phyloP scores from a whole-genome alignment of 2,888 invertebrate genomes.

The Acutogordius australiensis region DNA sequence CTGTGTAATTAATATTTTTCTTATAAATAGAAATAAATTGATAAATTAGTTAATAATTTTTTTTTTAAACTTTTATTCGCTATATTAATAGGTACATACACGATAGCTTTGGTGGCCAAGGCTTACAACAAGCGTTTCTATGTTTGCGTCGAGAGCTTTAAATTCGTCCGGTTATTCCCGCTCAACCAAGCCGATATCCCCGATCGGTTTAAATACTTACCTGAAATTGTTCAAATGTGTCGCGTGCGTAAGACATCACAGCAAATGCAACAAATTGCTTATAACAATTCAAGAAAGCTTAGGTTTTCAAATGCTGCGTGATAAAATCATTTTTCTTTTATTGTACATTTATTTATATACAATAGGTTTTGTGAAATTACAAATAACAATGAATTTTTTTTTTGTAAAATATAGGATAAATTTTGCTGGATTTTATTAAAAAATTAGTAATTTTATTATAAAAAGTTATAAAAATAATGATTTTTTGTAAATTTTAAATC shows the following conservation, averaged over 20 bases:
- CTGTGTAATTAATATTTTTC: constrained; percentile 6
- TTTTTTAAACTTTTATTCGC: not conserved
- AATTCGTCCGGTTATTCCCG: constrained; percentile 71
- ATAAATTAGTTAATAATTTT: not conserved
- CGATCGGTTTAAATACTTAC: constrained; percentile 40
- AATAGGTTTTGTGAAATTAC: too few relatives aligned
- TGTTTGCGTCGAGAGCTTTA: constrained; percentile 81
- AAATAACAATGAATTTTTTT: not conserved
- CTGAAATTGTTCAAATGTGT: not conserved
- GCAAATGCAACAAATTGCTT: too few relatives aligned
- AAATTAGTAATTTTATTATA: too few relatives aligned
- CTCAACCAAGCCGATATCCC: constrained; percentile 67
- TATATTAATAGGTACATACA: constrained; percentile 25
- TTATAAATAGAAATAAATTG: constrained; percentile 10
- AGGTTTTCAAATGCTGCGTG: too few relatives aligned
- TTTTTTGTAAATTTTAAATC: too few relatives aligned
- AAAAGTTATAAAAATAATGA: too few relatives aligned
- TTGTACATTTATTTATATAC: too few relatives aligned
- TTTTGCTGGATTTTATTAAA: too few relatives aligned
- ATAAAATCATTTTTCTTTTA: too few relatives aligned
- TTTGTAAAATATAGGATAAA: too few relatives aligned
- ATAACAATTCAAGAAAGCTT: too few relatives aligned
- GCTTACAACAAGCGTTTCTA: constrained; percentile 67
- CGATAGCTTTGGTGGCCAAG: constrained; percentile 25
- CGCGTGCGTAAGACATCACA: too few relatives aligned